Conservation (phyloP, 2,797 vertebrate genomes). For the Tapirus indicus region DNA sequence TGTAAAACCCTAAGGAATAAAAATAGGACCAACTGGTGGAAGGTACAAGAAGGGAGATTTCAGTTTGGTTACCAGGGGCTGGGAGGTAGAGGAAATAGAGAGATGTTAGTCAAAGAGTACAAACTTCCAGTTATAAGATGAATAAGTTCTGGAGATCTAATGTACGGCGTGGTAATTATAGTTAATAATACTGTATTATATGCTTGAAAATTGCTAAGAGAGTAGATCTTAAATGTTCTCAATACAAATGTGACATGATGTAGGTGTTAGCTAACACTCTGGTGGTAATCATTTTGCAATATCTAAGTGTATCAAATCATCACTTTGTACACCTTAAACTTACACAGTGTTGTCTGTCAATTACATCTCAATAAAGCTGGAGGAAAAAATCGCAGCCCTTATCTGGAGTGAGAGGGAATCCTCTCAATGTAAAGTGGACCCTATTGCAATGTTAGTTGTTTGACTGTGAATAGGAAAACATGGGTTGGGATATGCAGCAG, state of each 20-base stretch:
- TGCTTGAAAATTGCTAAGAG: background rate
- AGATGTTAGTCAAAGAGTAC: background rate
- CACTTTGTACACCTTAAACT: background rate
- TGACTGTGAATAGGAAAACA: background rate
- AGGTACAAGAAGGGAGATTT: slow-evolving; percentile 32
- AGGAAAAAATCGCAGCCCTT: background rate
- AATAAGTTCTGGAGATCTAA: background rate
- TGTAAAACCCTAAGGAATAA: background rate
- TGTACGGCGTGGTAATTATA: background rate
- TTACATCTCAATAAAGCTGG: background rate
- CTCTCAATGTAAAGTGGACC: background rate
- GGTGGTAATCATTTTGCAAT: background rate
- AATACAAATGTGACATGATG: background rate
- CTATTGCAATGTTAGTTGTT: background rate
- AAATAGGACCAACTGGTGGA: background rate
- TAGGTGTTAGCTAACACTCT: background rate
- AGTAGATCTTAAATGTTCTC: background rate
- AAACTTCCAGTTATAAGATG: background rate
- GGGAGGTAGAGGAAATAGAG: background rate
- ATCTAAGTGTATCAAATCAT: background rate
- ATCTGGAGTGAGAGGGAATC: background rate
- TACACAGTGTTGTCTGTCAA: background rate
- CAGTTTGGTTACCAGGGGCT: background rate
- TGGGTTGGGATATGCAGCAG: background rate
- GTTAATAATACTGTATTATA: background rate